A percentile compares a stretch with the other conserved stretches of the same genome.
phyloP scores from a whole-genome alignment of 2,797 vertebrate species.

The Philypnodon macrostomus region DNA sequence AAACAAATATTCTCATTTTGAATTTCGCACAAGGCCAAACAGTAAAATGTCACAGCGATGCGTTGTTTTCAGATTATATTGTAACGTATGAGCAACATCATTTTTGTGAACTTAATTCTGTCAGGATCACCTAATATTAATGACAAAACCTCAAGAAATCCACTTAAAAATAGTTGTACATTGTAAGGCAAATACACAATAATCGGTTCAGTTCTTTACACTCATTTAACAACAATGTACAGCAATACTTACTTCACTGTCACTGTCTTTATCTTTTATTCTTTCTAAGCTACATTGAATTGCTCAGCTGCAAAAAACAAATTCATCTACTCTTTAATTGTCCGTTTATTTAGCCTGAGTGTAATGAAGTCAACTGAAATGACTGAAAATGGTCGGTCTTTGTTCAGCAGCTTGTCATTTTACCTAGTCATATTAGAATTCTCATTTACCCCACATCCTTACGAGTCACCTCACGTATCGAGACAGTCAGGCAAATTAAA shows the following conservation, averaged over 20 bases:
- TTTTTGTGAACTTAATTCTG: no score
- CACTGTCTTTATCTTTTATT: conserved; percentile 20
- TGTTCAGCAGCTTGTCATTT: conserved; percentile 67
- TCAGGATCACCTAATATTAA: no score
- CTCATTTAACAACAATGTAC: conserved; percentile 37
- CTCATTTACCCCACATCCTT: conserved; percentile 57
- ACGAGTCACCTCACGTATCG: conserved; percentile 71
- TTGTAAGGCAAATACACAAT: conserved; percentile 17
- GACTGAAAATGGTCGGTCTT: conserved; percentile 49
- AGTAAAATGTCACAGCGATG: no score
- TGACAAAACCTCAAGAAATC: neutral
- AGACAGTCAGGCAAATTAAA: conserved; percentile 81
- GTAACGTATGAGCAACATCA: no score
- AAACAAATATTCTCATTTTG: no score
- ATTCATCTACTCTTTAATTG: conserved; percentile 57
- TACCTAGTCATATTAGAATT: conserved; percentile 61
- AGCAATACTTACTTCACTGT: conserved; percentile 35
- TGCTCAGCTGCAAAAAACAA: conserved; percentile 49
- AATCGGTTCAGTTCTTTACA: neutral
- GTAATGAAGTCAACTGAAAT: conserved; percentile 53
- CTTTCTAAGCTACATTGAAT: conserved; percentile 45
- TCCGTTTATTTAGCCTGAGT: conserved; percentile 61
- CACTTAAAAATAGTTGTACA: no score
- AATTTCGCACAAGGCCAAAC: no score
- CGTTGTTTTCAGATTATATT: no score